These are phyloP conservation scores for Empis livida DNA, from an alignment of 2,888 invertebrate genomes.

Conservation along the genomic window DNA sequence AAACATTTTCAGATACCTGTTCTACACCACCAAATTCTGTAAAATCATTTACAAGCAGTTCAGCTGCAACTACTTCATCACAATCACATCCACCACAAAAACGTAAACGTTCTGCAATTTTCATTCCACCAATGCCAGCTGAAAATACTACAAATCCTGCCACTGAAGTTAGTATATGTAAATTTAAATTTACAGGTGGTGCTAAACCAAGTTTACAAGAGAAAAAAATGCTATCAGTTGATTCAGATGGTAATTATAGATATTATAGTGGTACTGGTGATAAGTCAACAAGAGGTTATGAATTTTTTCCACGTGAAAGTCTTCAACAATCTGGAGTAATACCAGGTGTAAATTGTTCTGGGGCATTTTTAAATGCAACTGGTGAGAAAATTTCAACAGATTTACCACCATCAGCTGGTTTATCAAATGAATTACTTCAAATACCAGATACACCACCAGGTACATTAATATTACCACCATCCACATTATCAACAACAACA, in stretches of 20 bases:
- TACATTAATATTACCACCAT: constrained; percentile 20
- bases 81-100: constrained; percentile 41
- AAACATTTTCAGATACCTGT: constrained; percentile 18
- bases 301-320: constrained; percentile 61
- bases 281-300: constrained; percentile 62
- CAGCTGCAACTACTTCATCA: constrained; percentile 17
- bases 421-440: constrained; percentile 30
- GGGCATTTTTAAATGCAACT: constrained; percentile 38
- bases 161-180: constrained; percentile 80
- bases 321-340: constrained; percentile 46
- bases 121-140: constrained; percentile 68
- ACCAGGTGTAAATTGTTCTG: constrained; percentile 40
- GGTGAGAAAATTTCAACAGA: constrained; percentile 37
- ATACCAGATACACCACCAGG: constrained; percentile 29
- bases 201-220: constrained; percentile 79
- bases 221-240: constrained; percentile 84
- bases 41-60: constrained; percentile 25
- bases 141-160: constrained; percentile 64
- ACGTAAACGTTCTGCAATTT: constrained; percentile 68
- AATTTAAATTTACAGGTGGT: constrained; percentile 86
- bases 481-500: constrained; percentile 5
- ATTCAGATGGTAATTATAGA: constrained; percentile 75
- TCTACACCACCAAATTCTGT: constrained; percentile 34
- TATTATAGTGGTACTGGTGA: constrained; percentile 79
- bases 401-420: constrained; percentile 29